These are phyloP conservation scores for Popillia japonica DNA, from an alignment of 1,140 invertebrate species.

Conservation along the genomic window DNA sequence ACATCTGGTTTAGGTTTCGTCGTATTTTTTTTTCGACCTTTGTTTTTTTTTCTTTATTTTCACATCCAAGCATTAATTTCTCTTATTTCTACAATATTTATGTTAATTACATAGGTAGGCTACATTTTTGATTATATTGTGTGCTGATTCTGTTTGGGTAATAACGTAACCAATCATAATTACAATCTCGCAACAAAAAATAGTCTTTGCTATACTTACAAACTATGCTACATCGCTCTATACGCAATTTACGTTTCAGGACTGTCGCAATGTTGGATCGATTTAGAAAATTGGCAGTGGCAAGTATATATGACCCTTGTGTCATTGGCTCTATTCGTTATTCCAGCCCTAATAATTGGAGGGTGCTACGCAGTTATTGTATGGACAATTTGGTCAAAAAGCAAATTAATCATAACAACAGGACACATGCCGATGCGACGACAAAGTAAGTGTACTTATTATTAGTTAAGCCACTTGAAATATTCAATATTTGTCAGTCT, in stretches of 20 bases:
- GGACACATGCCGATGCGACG: conserved; percentile 51
- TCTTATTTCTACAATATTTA: too few species aligned
- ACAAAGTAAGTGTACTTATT: conserved; percentile 48
- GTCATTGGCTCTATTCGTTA: conserved; percentile 82
- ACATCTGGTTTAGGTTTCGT: too few species aligned
- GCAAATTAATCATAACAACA: conserved; percentile 66
- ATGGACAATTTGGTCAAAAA: conserved; percentile 90
- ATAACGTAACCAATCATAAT: too few species aligned
- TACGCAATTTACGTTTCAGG: conserved; percentile 60
- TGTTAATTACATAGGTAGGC: too few species aligned
- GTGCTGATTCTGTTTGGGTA: too few species aligned
- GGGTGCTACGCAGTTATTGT: conserved; percentile 93
- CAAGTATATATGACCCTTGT: conserved; percentile 89
- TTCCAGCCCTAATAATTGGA: conserved; percentile 89
- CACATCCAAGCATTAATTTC: too few species aligned
- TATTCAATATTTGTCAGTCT: too few species aligned
- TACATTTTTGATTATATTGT: too few species aligned
- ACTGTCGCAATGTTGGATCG: conserved; percentile 89
- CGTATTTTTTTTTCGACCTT: too few species aligned
- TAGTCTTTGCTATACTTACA: too few species aligned
- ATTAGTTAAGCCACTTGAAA: neutral
- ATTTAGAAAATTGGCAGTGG: conserved; percentile 81
- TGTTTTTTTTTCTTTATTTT: too few species aligned
- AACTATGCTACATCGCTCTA: neutral
- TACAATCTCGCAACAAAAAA: too few species aligned